Conservation (phyloP, 92 coral and sea anemone genomes). For the Zoanthus gigantus region DNA sequence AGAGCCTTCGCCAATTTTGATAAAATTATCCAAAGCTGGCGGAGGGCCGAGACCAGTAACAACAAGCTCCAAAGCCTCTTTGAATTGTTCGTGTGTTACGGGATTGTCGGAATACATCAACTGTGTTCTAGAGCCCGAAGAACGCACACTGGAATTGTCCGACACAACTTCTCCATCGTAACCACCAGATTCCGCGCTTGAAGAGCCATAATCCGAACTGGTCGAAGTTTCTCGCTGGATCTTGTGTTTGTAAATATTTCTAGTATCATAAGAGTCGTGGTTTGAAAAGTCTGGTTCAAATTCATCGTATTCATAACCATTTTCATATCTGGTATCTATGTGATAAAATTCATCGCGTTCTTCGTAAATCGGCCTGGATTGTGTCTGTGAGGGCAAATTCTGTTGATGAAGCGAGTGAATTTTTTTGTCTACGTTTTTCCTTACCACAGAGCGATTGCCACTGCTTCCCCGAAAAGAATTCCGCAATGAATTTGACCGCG, state of each 20-base stretch:
- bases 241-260: slow-evolving; percentile 31
- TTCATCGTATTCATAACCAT: slow-evolving; percentile 43
- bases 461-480: slow-evolving; percentile 83
- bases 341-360: slow-evolving; percentile 34
- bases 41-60: slow-evolving; percentile 86
- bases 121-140: slow-evolving; percentile 79
- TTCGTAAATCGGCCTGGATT: slow-evolving; percentile 35
- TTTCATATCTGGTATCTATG: slow-evolving; percentile 43
- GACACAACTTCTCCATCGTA: slow-evolving; percentile 58
- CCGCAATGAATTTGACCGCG: slow-evolving; percentile 96
- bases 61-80: slow-evolving; percentile 88
- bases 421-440: slow-evolving; percentile 38
- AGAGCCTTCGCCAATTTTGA: slow-evolving; percentile 99
- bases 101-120: slow-evolving; percentile 95
- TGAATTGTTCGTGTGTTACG: slow-evolving; percentile 96
- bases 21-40: slow-evolving; percentile 88
- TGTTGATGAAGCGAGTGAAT: slow-evolving; percentile 44
- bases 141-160: slow-evolving; percentile 62
- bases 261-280: slow-evolving; percentile 29
- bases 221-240: slow-evolving; percentile 77
- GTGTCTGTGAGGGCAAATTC: slow-evolving; percentile 34
- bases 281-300: slow-evolving; percentile 36
- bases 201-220: slow-evolving; percentile 91
- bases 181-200: slow-evolving; percentile 86
- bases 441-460: slow-evolving; percentile 59